phyloP scores from a whole-genome alignment of 2,113 vertebrate species.

The Pollachius pollachius region DNA sequence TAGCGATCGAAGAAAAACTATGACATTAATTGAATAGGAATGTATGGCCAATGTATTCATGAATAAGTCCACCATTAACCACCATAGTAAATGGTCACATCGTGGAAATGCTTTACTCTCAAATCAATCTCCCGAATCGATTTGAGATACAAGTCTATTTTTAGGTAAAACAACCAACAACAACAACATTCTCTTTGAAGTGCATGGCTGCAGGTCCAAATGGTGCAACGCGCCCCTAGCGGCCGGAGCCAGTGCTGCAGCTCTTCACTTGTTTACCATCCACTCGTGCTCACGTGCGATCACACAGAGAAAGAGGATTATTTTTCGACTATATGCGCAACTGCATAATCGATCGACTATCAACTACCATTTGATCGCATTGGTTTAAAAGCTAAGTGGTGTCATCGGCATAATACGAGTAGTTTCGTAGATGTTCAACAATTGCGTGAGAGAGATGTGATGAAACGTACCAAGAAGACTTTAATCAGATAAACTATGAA shows the following conservation, averaged over 20 bases:
- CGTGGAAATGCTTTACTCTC: background rate
- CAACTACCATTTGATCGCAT: too few relatives aligned
- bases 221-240: conserved; percentile 67
- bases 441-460: too few relatives aligned
- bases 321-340: background rate
- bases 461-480: too few relatives aligned
- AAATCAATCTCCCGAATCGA: background rate
- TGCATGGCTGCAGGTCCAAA: conserved; percentile 3
- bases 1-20: too few relatives aligned
- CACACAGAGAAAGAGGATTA: conserved; percentile 6
- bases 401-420: too few relatives aligned
- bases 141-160: background rate
- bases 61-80: too few relatives aligned
- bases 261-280: conserved; percentile 69
- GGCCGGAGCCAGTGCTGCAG: conserved; percentile 5
- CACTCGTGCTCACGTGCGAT: conserved; percentile 50
- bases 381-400: too few relatives aligned
- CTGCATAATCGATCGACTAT: too few relatives aligned
- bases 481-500: too few relatives aligned
- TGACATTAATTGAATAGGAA: too few relatives aligned
- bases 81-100: background rate
- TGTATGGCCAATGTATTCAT: too few relatives aligned
- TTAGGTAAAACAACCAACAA: background rate
- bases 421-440: too few relatives aligned
- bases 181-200: background rate